These are phyloP conservation scores for Austrolebias charrua DNA, from an alignment of 2,797 vertebrate species.

Conservation along the genomic window DNA sequence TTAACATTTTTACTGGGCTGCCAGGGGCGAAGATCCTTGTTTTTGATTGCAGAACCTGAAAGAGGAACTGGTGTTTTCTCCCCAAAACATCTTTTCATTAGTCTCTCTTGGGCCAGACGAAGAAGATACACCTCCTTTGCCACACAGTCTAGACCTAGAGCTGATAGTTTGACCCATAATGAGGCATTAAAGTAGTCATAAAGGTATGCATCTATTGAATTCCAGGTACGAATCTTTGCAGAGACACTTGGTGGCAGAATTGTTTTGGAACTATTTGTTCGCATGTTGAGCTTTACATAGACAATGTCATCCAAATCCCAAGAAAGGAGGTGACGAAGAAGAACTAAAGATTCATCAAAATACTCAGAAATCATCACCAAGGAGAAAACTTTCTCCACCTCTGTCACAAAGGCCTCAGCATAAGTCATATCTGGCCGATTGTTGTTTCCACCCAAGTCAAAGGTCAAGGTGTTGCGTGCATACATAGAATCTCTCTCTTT, in stretches of 20 bases:
- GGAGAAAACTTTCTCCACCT: constrained; percentile 82
- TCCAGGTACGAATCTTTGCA: constrained; percentile 82
- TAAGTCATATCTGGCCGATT: constrained; percentile 76
- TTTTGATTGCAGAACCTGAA: constrained; percentile 80
- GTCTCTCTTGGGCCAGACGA: constrained; percentile 75
- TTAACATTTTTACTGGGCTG: constrained; percentile 84
- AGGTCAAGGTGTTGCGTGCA: constrained; percentile 85
- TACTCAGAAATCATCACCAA: constrained; percentile 89
- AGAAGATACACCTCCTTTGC: constrained; percentile 80
- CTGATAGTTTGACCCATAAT: constrained; percentile 81
- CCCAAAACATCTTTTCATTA: constrained; percentile 81
- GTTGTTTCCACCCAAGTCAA: constrained; percentile 85
- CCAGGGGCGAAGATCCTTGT: constrained; percentile 88
- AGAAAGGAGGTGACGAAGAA: constrained; percentile 83
- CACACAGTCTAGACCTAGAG: constrained; percentile 77
- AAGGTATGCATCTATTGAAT: constrained; percentile 80
- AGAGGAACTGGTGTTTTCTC: constrained; percentile 72
- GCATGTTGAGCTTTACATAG: constrained; percentile 87
- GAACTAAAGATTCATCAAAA: constrained; percentile 88
- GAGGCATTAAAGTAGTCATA: constrained; percentile 87
- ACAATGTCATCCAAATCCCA: constrained; percentile 88
- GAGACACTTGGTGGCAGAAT: constrained; percentile 71
- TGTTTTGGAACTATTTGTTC: constrained; percentile 77
- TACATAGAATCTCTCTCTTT: constrained; percentile 84
- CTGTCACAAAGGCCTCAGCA: constrained; percentile 73